phyloP scores from a whole-genome alignment of 2,113 vertebrate genomes.

The Recurvirostra avosetta region DNA sequence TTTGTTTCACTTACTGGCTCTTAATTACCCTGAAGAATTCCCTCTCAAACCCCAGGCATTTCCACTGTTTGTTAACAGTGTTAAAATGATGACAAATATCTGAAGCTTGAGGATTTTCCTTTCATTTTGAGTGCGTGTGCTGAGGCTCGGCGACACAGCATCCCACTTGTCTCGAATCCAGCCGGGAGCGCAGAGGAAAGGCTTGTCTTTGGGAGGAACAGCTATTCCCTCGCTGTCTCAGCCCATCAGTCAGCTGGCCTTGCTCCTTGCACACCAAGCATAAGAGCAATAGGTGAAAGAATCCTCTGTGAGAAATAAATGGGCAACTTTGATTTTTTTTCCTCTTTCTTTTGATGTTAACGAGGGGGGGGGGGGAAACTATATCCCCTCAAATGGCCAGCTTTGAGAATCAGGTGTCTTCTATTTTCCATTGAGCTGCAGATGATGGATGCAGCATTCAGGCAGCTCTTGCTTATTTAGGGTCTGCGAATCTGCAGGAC shows the following conservation, averaged over 20 bases:
- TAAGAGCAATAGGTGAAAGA: not conserved
- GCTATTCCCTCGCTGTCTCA: not conserved
- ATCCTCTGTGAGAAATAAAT: not conserved
- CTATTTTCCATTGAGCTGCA: not conserved
- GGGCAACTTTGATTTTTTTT: not conserved
- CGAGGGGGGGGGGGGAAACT: too few relatives aligned
- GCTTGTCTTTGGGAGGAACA: not conserved
- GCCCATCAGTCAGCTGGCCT: not conserved
- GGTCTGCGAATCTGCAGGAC: not conserved
- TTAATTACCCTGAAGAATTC: slow-evolving; percentile 31
- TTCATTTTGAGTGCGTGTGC: not conserved
- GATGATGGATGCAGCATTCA: not conserved
- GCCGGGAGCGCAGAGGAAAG: not conserved
- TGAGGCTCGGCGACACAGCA: not conserved
- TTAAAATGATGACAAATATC: not conserved
- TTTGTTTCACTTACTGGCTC: slow-evolving; percentile 26
- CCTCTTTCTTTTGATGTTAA: too few relatives aligned
- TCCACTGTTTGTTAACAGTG: slow-evolving; percentile 34
- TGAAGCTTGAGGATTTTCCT: not conserved
- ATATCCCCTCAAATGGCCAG: not conserved
- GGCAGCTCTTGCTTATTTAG: not conserved
- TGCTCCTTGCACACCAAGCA: not conserved
- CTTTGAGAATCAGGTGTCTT: not conserved
- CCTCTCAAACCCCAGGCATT: slow-evolving; percentile 1
- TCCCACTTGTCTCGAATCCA: not conserved